Evolutionary conservation across 2,113 vertebrate genomes (phyloP).

Genomic region (Tenebrosternarchus preto): DNA sequence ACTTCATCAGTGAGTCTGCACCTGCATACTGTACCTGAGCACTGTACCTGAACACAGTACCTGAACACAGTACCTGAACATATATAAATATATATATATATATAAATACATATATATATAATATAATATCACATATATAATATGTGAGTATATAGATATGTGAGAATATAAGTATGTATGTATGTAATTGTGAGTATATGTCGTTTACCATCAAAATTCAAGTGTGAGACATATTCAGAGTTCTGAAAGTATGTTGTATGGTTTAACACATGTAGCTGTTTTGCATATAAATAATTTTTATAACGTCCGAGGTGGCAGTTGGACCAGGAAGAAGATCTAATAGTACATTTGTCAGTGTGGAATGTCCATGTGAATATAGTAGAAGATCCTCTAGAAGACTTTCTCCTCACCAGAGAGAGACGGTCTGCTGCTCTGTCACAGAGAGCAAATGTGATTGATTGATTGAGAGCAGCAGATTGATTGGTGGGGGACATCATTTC

Average conservation of each 20-base stretch:
- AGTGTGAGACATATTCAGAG: not conserved
- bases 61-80: no score
- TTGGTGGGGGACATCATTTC: conserved; percentile 52
- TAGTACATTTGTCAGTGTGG: no score
- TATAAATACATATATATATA: no score
- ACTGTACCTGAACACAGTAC: no score
- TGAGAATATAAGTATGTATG: no score
- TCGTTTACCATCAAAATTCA: not conserved
- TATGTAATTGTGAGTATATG: no score
- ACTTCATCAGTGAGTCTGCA: conserved; percentile 92
- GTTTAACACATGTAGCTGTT: conserved; percentile 57
- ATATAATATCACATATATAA: no score
- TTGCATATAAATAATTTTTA: conserved; percentile 64
- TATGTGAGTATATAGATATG: no score
- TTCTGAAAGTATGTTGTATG: conserved; percentile 50
- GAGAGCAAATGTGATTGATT: no score
- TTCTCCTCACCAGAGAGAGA: conserved; percentile 58
- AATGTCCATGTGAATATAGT: conserved; percentile 39
- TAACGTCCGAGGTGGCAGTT: conserved; percentile 36
- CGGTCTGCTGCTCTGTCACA: conserved; percentile 59
- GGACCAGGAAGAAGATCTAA: conserved; percentile 39
- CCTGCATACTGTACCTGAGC: no score
- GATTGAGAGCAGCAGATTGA: conserved; percentile 56
- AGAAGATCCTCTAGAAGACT: conserved; percentile 45
- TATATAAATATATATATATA: no score